Base-by-base conservation (phyloP, 2,888 invertebrate species). In the Gortyna flavago region DNA sequence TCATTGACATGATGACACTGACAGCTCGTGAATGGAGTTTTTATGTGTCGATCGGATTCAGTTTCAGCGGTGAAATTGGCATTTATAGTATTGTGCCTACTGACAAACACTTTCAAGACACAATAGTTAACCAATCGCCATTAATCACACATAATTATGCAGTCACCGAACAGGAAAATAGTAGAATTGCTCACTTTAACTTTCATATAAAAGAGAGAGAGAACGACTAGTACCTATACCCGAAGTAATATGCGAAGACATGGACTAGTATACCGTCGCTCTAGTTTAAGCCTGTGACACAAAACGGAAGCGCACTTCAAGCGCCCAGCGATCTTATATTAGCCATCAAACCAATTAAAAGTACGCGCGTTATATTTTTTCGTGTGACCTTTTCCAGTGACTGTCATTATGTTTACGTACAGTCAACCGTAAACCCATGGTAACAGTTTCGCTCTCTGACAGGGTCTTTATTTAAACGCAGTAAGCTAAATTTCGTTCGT, bases 31-130 rank as follows among this genome's bases (percentile, higher is more conserved):
- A 62, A 21, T 9, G 35, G 35, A 35, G 35, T 35, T 25, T 21
- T 21, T 9, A 62, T 1, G 21, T 35, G 21, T 5, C 11, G 21
- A 25, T 35, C 62, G 9, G 35, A 11, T 62, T 25, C 21, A 35
- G 32, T 35, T 21, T 35, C 11, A 35, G 25, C 35, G 5, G 62
- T 21, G 62, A 62, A 62, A 35, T 62, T 62, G 1, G 21, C 62
- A 2, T 4, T 62, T 35, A 21, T 35, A 59, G 51, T 67, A 44
- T 41, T 76, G 25, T 75, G 13, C 18, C 25, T 44, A 75, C 64
- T 61, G 25, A 69, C 38, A 67, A 32, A 71, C 44, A 71, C 44
- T n/a, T 64, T 44, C 9, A 57, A 44, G 35, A 51, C 75, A 69
- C 32, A 25, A 38, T 5, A 29, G n/a, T 44, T 25, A 6, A 51